A percentile compares a stretch with the other conserved stretches of the same genome.
Evolutionary conservation across 1,140 invertebrate species (phyloP).

Genomic region (Drosophila sp.): DNA sequence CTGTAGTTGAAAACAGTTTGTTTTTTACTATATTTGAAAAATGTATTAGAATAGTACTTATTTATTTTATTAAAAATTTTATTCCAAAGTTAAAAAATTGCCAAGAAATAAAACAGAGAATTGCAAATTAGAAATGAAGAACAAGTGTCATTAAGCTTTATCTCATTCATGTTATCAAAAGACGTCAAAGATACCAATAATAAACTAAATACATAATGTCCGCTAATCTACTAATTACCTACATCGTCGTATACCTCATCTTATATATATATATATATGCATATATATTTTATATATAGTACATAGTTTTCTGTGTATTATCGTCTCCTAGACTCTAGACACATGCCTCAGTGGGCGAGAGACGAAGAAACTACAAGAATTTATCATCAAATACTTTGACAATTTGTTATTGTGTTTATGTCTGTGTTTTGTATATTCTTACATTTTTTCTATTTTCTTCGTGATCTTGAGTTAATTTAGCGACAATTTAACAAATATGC

Average conservation of each 20-base stretch:
- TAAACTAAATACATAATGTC: constrained; percentile 15
- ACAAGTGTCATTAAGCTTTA: constrained; percentile 23
- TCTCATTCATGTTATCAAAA: constrained; percentile 11
- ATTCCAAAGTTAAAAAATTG: no score
- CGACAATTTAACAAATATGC: constrained; percentile 74
- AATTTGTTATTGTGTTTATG: constrained; percentile 35
- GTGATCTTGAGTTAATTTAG: constrained; percentile 66
- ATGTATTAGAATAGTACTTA: no score
- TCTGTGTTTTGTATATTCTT: background rate
- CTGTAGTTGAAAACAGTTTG: no score
- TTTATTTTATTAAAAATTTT: no score
- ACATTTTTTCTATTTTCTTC: constrained; percentile 3
- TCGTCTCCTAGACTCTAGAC: constrained; percentile 11
- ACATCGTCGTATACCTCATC: background rate
- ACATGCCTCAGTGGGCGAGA: constrained; percentile 25
- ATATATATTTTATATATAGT: background rate
- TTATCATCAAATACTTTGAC: constrained; percentile 49
- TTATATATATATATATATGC: background rate
- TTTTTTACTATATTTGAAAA: no score
- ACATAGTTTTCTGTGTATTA: background rate
- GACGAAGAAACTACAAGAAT: constrained; percentile 17
- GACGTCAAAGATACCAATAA: constrained; percentile 8
- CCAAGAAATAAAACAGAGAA: background rate
- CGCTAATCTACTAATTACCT: constrained; percentile 9
- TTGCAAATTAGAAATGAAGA: background rate